Percentiles rank a stretch among this genome's conserved stretches.
Evolutionary conservation across 1,140 invertebrate species (phyloP).

Genomic region (Solen grandis): DNA sequence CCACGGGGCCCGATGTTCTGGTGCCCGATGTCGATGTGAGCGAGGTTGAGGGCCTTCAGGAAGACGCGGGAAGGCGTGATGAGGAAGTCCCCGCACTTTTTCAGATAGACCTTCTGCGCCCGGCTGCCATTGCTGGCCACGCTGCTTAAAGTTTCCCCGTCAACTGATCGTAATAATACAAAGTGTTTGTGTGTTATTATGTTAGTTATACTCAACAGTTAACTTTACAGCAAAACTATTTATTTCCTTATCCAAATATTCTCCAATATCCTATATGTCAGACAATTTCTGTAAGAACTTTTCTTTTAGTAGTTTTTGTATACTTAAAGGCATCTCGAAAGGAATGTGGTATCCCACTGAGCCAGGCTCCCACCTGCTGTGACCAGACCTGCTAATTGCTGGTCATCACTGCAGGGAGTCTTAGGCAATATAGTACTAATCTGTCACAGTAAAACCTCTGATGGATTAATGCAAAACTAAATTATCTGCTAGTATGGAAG

Average conservation of each 20-base stretch:
- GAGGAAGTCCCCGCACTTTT: constrained; percentile 30
- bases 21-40: constrained; percentile 34
- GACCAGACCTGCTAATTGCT: no score
- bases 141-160: not conserved
- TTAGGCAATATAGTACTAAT: no score
- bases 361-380: no score
- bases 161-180: constrained; percentile 11
- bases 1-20: constrained; percentile 47
- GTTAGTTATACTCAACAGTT: not conserved
- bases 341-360: no score
- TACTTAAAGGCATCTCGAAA: no score
- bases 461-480: no score
- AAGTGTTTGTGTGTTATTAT: not conserved
- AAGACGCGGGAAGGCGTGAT: constrained; percentile 32
- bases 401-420: no score
- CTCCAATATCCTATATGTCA: not conserved
- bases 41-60: not conserved
- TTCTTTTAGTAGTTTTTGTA: not conserved
- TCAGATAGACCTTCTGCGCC: constrained; percentile 45
- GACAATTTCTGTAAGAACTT: not conserved
- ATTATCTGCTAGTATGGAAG: no score
- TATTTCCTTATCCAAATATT: not conserved
- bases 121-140: constrained; percentile 2
- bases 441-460: no score
- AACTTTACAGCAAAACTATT: not conserved